These are phyloP conservation scores for Meloidogyne hapla DNA, from an alignment of 1,140 invertebrate genomes.

Conservation along the genomic window DNA sequence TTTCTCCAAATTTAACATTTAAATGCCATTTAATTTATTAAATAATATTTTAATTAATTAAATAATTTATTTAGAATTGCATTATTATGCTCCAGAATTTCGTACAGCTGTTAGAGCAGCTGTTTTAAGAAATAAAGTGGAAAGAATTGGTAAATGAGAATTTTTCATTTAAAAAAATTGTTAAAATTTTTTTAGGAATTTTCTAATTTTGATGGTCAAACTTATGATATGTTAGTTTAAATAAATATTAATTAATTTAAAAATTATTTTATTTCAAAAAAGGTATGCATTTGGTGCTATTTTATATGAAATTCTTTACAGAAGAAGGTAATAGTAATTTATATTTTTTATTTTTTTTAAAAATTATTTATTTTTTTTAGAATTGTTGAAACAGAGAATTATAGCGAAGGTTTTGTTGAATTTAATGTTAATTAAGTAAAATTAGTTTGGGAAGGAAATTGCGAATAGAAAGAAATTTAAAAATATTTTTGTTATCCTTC, in stretches of 20 bases:
- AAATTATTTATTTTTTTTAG: too few species aligned
- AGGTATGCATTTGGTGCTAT: constrained; percentile 44
- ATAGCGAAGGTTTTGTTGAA: constrained; percentile 34
- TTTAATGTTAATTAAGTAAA: not conserved
- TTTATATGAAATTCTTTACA: constrained; percentile 48
- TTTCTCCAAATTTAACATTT: not conserved
- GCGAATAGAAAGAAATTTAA: too few species aligned
- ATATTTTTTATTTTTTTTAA: constrained; percentile 21
- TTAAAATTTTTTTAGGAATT: constrained; percentile 35
- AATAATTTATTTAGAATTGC: constrained; percentile 41
- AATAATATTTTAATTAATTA: not conserved
- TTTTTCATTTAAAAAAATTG: not conserved
- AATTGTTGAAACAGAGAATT: constrained; percentile 41
- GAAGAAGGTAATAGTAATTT: constrained; percentile 35
- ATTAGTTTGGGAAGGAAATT: too few species aligned
- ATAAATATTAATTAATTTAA: not conserved
- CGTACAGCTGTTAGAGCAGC: constrained; percentile 39
- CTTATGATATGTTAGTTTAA: constrained; percentile 44
- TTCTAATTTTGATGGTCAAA: constrained; percentile 46
- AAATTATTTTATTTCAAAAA: not conserved
- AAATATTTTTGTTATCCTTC: too few species aligned
- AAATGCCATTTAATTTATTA: not conserved
- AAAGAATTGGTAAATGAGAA: constrained; percentile 38
- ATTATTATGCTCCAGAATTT: constrained; percentile 55
- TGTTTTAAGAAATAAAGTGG: constrained; percentile 43